Conservation (phyloP, 2,888 invertebrate species). For the Xestia sexstrigata region DNA sequence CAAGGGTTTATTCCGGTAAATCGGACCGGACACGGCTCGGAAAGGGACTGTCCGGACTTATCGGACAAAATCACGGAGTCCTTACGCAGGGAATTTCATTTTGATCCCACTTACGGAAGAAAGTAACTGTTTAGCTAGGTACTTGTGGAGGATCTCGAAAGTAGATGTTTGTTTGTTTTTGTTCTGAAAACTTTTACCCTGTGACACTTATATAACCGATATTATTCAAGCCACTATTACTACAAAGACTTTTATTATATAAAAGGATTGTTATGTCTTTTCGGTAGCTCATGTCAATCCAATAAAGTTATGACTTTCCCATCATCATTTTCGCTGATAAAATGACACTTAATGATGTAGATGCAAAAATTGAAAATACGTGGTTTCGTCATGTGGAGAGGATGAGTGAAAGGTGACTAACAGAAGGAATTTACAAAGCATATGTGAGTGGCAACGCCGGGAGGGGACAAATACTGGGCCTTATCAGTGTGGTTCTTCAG, state of each 20-base stretch:
- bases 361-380: too few species aligned
- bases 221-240: neutral
- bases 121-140: conserved; percentile 11
- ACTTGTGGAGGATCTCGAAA: neutral
- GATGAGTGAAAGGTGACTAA: too few species aligned
- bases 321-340: neutral
- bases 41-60: conserved; percentile 42
- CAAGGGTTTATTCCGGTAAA: conserved; percentile 51
- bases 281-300: neutral
- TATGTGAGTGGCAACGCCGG: too few species aligned
- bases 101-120: conserved; percentile 8
- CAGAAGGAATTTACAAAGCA: too few species aligned
- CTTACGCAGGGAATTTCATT: conserved; percentile 18
- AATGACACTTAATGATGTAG: too few species aligned
- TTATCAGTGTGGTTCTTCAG: too few species aligned
- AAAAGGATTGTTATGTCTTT: neutral
- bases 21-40: conserved; percentile 26
- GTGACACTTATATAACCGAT: neutral
- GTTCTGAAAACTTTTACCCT: neutral
- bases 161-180: neutral
- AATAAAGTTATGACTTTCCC: neutral
- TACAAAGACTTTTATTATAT: neutral
- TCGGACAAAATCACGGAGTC: conserved; percentile 9
- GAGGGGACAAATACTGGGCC: too few species aligned
- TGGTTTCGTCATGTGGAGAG: too few species aligned